These are phyloP conservation scores for Caenorhabditis wallacei DNA, from an alignment of 2,888 invertebrate species.

Conservation along the genomic window DNA sequence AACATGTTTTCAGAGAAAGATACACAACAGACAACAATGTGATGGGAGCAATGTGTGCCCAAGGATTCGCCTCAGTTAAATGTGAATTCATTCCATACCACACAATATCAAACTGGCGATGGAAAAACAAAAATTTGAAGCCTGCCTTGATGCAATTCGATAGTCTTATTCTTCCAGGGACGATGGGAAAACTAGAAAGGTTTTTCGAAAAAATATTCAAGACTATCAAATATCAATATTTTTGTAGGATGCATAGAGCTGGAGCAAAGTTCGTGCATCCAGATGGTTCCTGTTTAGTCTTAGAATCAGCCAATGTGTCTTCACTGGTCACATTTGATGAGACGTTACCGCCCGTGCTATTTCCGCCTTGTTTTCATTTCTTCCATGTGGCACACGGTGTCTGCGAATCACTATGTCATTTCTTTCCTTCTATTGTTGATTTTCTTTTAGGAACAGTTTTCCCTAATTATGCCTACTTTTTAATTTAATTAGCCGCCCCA, in stretches of 20 bases:
- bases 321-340: constrained; percentile 61
- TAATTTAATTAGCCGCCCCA: constrained; percentile 61
- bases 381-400: constrained; percentile 62
- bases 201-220: constrained; percentile 35
- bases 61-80: constrained; percentile 60
- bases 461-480: constrained; percentile 69
- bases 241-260: constrained; percentile 62
- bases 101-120: constrained; percentile 78
- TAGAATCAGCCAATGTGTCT: constrained; percentile 58
- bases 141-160: constrained; percentile 67
- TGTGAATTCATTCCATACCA: constrained; percentile 79
- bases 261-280: constrained; percentile 64
- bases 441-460: constrained; percentile 67
- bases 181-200: constrained; percentile 63
- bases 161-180: constrained; percentile 63
- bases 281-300: constrained; percentile 54
- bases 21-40: constrained; percentile 81
- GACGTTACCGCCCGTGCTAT: constrained; percentile 45
- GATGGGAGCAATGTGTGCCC: constrained; percentile 77
- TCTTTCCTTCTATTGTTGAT: constrained; percentile 67
- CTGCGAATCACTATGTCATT: constrained; percentile 60
- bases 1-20: constrained; percentile 60
- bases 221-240: not conserved
- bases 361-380: constrained; percentile 63
- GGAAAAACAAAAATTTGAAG: constrained; percentile 64